A percentile compares a stretch with the other conserved stretches of the same genome.
These are phyloP conservation scores for Leucophenga varia DNA, from an alignment of 1,140 invertebrate species.

Conservation along the genomic window DNA sequence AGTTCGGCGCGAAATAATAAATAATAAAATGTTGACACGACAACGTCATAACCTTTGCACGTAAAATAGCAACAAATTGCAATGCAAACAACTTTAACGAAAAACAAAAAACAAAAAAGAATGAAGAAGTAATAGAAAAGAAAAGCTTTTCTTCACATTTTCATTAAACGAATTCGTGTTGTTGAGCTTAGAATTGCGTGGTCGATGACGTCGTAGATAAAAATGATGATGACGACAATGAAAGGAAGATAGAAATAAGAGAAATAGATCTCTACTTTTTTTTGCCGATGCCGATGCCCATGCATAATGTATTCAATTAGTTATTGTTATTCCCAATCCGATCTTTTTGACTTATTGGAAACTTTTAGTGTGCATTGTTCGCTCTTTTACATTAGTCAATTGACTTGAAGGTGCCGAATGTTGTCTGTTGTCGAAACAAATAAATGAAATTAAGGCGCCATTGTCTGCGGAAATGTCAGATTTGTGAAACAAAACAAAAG, in stretches of 20 bases:
- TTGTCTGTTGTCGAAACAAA: too few species aligned
- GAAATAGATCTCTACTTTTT: not conserved
- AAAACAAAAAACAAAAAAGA: not conserved
- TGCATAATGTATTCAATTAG: conserved; percentile 43
- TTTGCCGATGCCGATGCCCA: conserved; percentile 6
- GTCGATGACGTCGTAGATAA: conserved; percentile 1
- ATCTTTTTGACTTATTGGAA: conserved; percentile 5
- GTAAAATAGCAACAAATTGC: conserved; percentile 28
- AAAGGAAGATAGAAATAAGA: too few species aligned
- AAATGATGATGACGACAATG: too few species aligned
- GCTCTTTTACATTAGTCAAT: too few species aligned
- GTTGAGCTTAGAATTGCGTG: conserved; percentile 5
- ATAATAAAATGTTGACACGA: conserved; percentile 56
- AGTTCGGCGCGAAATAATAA: conserved; percentile 36
- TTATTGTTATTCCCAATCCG: conserved; percentile 1
- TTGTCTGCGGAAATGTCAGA: too few species aligned
- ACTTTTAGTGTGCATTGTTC: conserved; percentile 11
- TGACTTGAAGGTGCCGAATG: too few species aligned
- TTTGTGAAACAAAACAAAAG: too few species aligned
- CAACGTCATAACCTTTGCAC: conserved; percentile 57
- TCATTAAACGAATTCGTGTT: too few species aligned
- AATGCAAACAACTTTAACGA: not conserved
- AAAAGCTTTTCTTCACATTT: too few species aligned
- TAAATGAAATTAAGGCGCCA: too few species aligned
- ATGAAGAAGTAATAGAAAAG: too few species aligned